Evolutionary conservation across 2,888 invertebrate genomes (phyloP), one percentile per base, ranked within the genome.

Genomic region (Serrognathus titanus): DNA sequence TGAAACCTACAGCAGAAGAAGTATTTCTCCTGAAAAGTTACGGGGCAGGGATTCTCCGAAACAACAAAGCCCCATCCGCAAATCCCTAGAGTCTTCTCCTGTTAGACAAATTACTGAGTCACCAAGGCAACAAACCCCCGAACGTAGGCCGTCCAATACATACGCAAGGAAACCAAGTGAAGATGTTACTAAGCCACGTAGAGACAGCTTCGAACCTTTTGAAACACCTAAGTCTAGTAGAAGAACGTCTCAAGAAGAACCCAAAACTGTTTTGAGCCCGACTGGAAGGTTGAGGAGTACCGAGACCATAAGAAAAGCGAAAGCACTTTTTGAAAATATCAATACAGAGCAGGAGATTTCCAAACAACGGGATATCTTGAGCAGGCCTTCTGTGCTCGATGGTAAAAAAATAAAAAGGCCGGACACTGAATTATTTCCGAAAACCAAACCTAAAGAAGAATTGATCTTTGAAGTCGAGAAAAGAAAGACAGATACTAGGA

Each of bases 281-380:
- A 59, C 69, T 11, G 69, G 72, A 13, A 66, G 73, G 13, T 67
- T 84, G 24, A 80, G 83, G 48, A 84, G 82, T 63, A 84, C 82
- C 46, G 86, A 86, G 64, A 84, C 84, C n/a, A 85, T 88, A 0
- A 83, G 84, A 49, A 85, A 85, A 74, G 88, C 89, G 0, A 88
- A 87, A 73, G 85, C 84, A 40, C 71, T 88, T 38, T 88, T 88
- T 74, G 88, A 89, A 77, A 87, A 83, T 60, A 84, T 85, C 16
- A 71, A 60, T 35, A 78, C 80, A 62, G 67, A 69, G 20, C 67
- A 69, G 58, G 69, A 66, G 66, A 71, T 61, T 61, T 57, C 68
- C 7, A 71, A 76, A 54, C 79, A 78, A 51, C 73, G 75, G 51
- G 82, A 83, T 65, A 81, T 83, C 49, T 69, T 82, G 12, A 79